Evolutionary conservation across 2,797 vertebrate species (phyloP).

Genomic region (Muraenolepis orangiensis): DNA sequence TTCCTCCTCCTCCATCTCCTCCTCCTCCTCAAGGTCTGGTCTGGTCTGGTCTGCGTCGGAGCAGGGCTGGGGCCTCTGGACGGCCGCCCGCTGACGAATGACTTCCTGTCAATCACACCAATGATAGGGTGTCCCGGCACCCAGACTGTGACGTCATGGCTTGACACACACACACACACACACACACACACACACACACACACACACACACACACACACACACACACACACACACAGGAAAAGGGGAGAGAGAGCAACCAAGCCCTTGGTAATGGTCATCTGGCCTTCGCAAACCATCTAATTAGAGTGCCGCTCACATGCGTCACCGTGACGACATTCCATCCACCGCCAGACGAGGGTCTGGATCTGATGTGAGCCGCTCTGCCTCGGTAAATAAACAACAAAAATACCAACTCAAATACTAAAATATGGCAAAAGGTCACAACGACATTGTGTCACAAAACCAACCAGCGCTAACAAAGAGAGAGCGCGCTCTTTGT

Average conservation of each 20-base stretch:
- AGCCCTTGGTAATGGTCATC: constrained; percentile 43
- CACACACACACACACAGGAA: constrained; percentile 30
- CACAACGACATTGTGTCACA: not conserved
- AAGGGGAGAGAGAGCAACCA: constrained; percentile 55
- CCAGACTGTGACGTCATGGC: constrained; percentile 59
- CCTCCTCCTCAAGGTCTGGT: not conserved
- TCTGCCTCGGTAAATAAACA: constrained; percentile 9
- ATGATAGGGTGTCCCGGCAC: constrained; percentile 50
- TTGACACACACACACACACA: constrained; percentile 31
- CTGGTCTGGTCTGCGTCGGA: not conserved
- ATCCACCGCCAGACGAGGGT: constrained; percentile 46
- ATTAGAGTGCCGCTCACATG: constrained; percentile 52
- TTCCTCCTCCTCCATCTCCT: not conserved
- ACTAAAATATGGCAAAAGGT: not conserved
- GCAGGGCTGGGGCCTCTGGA: constrained; percentile 45
- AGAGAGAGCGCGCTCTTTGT: not conserved
- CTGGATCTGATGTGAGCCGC: constrained; percentile 38
- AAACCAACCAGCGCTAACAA: not conserved
- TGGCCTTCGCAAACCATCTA: constrained; percentile 53
- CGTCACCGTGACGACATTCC: constrained; percentile 55
- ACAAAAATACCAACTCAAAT: not conserved
- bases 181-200: too few species aligned
- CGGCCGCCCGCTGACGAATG: constrained; percentile 43
- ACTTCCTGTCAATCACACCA: constrained; percentile 43
- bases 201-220: too few species aligned